Base-by-base conservation (phyloP, 2,888 invertebrate species). In the Cancer borealis region DNA sequence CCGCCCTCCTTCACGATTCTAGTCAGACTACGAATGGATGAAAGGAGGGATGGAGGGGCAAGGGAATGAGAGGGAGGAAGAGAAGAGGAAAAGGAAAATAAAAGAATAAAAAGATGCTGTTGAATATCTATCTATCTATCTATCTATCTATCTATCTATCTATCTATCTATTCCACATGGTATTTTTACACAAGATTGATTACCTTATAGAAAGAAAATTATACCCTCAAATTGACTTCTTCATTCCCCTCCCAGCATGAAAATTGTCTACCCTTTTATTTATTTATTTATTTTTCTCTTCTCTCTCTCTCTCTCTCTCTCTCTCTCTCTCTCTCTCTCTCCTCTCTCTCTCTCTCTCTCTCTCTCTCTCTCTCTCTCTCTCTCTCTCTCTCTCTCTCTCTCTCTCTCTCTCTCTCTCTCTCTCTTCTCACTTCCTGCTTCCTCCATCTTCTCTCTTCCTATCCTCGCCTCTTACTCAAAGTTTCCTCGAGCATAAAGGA, bases 291-390 rank as follows among this genome's bases (percentile, higher is more conserved):
- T 49, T 49, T 49, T 49, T 49, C 49, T 49, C 10, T 49, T 10
- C 49, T 49, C 10, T 49, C 10, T 54, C 54, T 54, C 54, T 54
- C 54, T 54, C 10, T 54, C 17, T 54, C 14, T 49, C 49, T 49
- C 49, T 49, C 17, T 66, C 66, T 66, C n/a, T n/a, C 66, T 66
- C 66, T 66, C n/a, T n/a, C n/a, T n/a, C n/a, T n/a, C 66, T 21
- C n/a, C 17, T 17, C 17, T 17, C 17, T 66, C n/a, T n/a, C 66
- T 66, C 66, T 66, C 66, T 66, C 66, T 66, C 66, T 66, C 21
- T 66, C 66, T 66, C 66, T 66, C n/a, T n/a, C 66, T 66, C 66
- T n/a, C n/a, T n/a, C 66, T 66, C 66, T 66, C 66, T n/a, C n/a
- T n/a, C 66, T 26, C 26, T 73, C 26, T 26, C 26, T 26, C 26